Evolutionary conservation across 2,888 invertebrate species (phyloP).

Genomic region (Julus scandinavius): DNA sequence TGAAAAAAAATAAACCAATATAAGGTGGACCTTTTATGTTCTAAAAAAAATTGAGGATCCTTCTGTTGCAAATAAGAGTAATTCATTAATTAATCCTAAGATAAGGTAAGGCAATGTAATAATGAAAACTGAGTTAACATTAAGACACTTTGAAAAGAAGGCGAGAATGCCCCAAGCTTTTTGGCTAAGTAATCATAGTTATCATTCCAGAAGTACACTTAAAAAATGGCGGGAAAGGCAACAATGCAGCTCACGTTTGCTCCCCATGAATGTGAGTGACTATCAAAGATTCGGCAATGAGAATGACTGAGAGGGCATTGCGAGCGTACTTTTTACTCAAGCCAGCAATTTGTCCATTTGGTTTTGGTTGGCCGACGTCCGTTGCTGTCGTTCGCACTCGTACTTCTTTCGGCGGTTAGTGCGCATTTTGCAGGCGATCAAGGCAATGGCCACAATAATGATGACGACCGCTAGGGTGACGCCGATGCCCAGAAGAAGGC

Average conservation of each 20-base stretch:
- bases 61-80: not conserved
- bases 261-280: slow-evolving; percentile 30
- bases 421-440: slow-evolving; percentile 52
- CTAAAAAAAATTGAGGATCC: too few species aligned
- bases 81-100: not conserved
- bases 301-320: slow-evolving; percentile 2
- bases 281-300: slow-evolving; percentile 22
- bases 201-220: slow-evolving; percentile 6
- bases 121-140: not conserved
- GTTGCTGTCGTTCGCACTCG: slow-evolving; percentile 51
- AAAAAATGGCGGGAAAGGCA: slow-evolving; percentile 28
- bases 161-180: not conserved
- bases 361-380: not conserved
- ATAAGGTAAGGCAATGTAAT: not conserved
- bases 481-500: slow-evolving; percentile 49
- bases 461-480: not conserved
- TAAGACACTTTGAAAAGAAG: not conserved
- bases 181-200: not conserved
- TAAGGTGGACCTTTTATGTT: too few species aligned
- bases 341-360: slow-evolving; percentile 53
- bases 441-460: slow-evolving; percentile 50
- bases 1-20: too few species aligned
- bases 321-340: not conserved
- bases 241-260: not conserved
- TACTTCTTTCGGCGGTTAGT: slow-evolving; percentile 55